Base-by-base conservation (phyloP, 2,888 invertebrate genomes). In the Lasioglossum marginatum region DNA sequence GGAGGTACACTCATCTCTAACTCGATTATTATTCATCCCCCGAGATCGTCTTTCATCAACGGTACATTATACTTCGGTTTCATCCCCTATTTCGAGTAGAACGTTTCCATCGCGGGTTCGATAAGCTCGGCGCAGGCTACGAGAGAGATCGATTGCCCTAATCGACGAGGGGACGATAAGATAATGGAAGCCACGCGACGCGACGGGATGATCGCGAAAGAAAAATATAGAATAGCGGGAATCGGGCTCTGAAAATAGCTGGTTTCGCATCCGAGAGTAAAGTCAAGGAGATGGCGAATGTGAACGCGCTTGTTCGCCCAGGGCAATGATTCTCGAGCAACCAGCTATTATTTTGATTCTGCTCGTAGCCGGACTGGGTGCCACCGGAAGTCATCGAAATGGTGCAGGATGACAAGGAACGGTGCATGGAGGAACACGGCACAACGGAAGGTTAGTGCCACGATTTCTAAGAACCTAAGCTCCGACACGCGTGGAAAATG, bases 361-460 rank as follows among this genome's bases (percentile, higher is more conserved):
- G n/a, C 48, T 68, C 71, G 16, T 79, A 95, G 95, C 91, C 95
- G 3, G 94, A 93, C 43, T 95, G 93, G 89, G 79, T 95, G 4
- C 92, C 93, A 0, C 86, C 88, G 0, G 94, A 95, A 48, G 91
- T 95, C 85, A 73, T 94, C 70, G 94, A 92, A 0, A 93, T 95
- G 94, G 91, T 94, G 0, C 81, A 87, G 48, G 89, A 83, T 2
- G 95, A 95, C 85, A 95, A 95, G 77, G 23, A 45, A 0, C 92
- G 92, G n/a, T 95, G 95, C 83, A 95, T 95, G 95, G 66, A n/a
- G 3, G 92, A 92, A 52, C 92, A 93, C 79, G 94, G 94, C 19
- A 94, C 95, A 5, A 89, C 92, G 27, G 92, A 95, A 90, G 94
- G 95, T 95, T 66, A 86, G 86, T 23, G 52, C 10, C 14, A 48